Evolutionary conservation across 2,797 vertebrate species (phyloP), one percentile per base, ranked within the genome.

Genomic region (Labroides dimidiatus): DNA sequence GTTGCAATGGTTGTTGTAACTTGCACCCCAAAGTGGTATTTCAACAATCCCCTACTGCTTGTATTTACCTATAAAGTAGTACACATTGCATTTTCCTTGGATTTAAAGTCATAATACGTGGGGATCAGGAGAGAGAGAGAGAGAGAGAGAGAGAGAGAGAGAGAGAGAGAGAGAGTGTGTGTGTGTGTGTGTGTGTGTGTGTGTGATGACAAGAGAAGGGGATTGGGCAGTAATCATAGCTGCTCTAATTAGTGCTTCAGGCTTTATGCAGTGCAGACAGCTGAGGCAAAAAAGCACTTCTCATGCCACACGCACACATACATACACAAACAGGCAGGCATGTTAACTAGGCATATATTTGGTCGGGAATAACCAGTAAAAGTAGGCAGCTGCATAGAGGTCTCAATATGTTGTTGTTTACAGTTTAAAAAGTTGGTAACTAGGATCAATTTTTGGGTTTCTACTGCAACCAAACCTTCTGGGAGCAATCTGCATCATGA

Each of bases 171-270:
- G n/a, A n/a, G n/a, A n/a, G n/a, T n/a, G n/a, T n/a, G n/a, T n/a
- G n/a, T n/a, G n/a, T n/a, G 24, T 27, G 24, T 27, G 24, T 27
- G 24, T 27, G 24, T 64, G 61, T 57, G 49, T 17, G 10, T 20
- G 30, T 74, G 71, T 54, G 56, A 76, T 54, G 45, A 49, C 59
- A 85, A 74, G 73, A 75, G 64, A 82, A 78, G 58, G 69, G 50
- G 62, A 84, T 27, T 39, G 70, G 81, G 81, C 36, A 50, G 61
- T 73, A 79, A 84, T 87, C 78, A 74, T 68, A 71, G 68, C 72
- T 12, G 2, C 62, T 69, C 50, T 85, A 87, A 91, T 91, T 89
- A 84, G 66, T 37, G 81, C 81, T 88, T 69, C 36, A 72, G 77
- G 82, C 72, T 42, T 80, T 53, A 27, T 54, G 49, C 37, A 15